Percentiles rank a stretch among this genome's conserved stretches.
These are phyloP conservation scores for Vanessa cardui DNA, from an alignment of 2,888 invertebrate species.

Conservation along the genomic window DNA sequence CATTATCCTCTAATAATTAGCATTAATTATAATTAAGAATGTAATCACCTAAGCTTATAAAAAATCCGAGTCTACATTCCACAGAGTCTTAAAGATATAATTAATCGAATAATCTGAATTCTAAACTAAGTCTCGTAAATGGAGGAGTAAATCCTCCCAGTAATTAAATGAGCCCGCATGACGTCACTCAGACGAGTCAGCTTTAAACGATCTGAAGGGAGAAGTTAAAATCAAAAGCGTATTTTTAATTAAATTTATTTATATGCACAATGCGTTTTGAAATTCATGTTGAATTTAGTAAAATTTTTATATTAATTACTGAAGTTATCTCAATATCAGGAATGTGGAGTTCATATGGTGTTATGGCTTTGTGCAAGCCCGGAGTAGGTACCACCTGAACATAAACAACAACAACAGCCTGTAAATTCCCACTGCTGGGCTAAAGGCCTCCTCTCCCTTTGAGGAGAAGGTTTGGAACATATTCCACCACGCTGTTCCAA, in stretches of 20 bases:
- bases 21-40: neutral
- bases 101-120: constrained; percentile 22
- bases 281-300: neutral
- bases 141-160: constrained; percentile 26
- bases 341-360: too few relatives aligned
- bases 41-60: neutral
- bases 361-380: too few relatives aligned
- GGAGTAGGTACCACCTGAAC: too few relatives aligned
- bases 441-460: too few relatives aligned
- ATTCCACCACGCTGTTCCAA: too few relatives aligned
- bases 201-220: constrained; percentile 37
- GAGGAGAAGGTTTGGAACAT: too few relatives aligned
- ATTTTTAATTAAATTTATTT: constrained; percentile 25
- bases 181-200: constrained; percentile 39
- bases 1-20: neutral
- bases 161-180: constrained; percentile 48
- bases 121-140: constrained; percentile 22
- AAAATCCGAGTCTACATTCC: neutral
- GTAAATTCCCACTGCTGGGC: too few relatives aligned
- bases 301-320: neutral
- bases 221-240: constrained; percentile 41
- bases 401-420: too few relatives aligned
- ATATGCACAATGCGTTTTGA: constrained; percentile 18
- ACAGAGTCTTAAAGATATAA: constrained; percentile 5
- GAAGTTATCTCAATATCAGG: neutral